Base-by-base conservation (phyloP, 2,888 invertebrate genomes). In the Plagiodera versicolora region DNA sequence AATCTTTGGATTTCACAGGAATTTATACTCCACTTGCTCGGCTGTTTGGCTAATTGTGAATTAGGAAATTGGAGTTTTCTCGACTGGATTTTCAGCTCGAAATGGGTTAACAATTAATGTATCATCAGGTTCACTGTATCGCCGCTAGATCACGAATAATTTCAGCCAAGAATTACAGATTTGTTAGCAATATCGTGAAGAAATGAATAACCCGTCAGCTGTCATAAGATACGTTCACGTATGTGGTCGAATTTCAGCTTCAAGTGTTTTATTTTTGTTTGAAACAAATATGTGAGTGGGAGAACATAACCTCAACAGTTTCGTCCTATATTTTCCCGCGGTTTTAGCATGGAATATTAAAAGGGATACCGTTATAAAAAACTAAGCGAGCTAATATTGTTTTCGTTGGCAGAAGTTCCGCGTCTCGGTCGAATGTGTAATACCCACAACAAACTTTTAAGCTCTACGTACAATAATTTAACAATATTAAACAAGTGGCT, bases 401-500 rank as follows among this genome's bases (percentile, higher is more conserved):
- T 58, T 64, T 60, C 49, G 49, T 50, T 49, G 39, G 24, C 39
- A 51, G 20, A 55, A 58, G 61, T 62, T 60, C 56, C 61, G 56
- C 60, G 55, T 61, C 44, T 56, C 50, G 18, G 61, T 48, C 18
- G 57, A 57, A 62, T 61, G 60, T 58, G 63, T 67, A 67, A 69
- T 67, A 58, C 63, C 58, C 54, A 56, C 54, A n/a, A n/a, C n/a
- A 69, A 72, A 71, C 66, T 71, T 71, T 70, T 71, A 70, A 72
- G 69, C 70, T 70, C 67, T 69, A 64, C 61, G 62, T 63, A 64
- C 65, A 67, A 69, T 71, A 70, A 71, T 68, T 70, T 72, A 68
- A 73, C 70, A 72, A 69, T 67, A 70, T 70, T 69, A 70, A 70
- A 70, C 68, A 72, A 72, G 73, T 70, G 70, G 67, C 67, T 70